Base-by-base conservation (phyloP, 2,797 vertebrate genomes). In the Protonibea diacanthus region DNA sequence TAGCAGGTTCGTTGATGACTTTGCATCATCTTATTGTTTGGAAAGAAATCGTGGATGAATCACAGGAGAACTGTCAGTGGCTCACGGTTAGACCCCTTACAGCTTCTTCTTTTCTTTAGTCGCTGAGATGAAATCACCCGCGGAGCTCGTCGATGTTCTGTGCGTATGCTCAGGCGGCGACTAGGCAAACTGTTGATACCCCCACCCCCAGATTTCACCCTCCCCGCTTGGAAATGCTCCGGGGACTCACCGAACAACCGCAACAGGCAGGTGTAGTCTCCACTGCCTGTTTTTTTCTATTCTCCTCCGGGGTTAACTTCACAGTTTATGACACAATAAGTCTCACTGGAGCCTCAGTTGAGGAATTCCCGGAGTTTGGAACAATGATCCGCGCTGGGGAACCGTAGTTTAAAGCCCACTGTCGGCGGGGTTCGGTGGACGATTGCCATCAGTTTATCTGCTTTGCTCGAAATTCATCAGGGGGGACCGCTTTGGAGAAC, bases 291-390 rank as follows among this genome's bases (percentile, higher is more conserved):
- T 20, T 23, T 23, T 38, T 33, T 33, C 6, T 33, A 33, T 4
- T 29, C 11, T 17, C 51, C 5, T 14, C 8, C 52, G 11, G 5
- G 53, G 7, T 57, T 44, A n/a, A 20, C 11, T 21, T 23, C 4
- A 29, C 49, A 48, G 27, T 9, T 72, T 42, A 12, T 56, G 4
- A 51, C n/a, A 18, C 21, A 45, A 15, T 25, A 12, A 77, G 65
- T 51, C 48, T 7, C 14, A 2, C 44, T 48, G 66, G 69, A 65
- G 25, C 64, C 25, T 79, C 68, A 71, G 18, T 33, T 75, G 64
- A 78, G 80, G 80, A 82, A 81, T 81, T 76, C 61, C 66, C 77
- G 5, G 68, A 87, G 45, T 86, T 88, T 66, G 52, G 44, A 61
- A 45, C 57, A 59, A 53, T 7, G n/a, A 72, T 55, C 56, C 18